Evolutionary conservation across 2,113 vertebrate genomes (phyloP).

Genomic region (Channa argus): DNA sequence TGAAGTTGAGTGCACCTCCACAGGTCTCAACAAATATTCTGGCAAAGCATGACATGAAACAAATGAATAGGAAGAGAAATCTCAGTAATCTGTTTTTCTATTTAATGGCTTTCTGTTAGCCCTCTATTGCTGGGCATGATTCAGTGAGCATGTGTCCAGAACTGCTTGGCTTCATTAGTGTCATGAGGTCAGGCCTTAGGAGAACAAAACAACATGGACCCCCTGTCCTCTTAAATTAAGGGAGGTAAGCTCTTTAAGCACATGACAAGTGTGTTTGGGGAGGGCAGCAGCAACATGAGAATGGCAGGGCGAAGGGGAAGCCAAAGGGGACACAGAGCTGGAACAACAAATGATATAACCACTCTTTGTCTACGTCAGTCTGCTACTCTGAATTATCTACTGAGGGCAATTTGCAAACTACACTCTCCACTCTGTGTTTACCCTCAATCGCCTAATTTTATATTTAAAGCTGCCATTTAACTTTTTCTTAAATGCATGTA

Average conservation of each 20-base stretch:
- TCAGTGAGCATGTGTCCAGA: constrained; percentile 14
- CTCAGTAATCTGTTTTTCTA: neutral
- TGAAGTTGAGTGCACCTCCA: neutral
- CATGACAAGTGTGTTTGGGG: constrained; percentile 36
- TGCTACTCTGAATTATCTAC: constrained; percentile 1
- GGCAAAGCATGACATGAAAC: neutral
- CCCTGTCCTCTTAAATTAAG: constrained; percentile 21
- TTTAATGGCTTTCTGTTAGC: neutral
- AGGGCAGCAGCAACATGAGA: constrained; percentile 59
- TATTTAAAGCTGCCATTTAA: constrained; percentile 49
- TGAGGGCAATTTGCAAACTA: neutral
- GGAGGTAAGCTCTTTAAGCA: constrained; percentile 35
- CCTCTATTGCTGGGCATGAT: neutral
- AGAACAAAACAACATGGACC: constrained; percentile 67
- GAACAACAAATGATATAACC: constrained; percentile 76
- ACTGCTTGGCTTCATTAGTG: constrained; percentile 58
- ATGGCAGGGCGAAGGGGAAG: constrained; percentile 34
- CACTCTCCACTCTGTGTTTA: constrained; percentile 13
- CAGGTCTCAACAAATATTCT: neutral
- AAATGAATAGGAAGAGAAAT: neutral
- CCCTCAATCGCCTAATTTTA: neutral
- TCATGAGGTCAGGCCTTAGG: constrained; percentile 40
- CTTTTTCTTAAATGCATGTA: constrained; percentile 8
- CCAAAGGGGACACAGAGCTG: constrained; percentile 35
- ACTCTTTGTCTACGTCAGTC: constrained; percentile 43